These are phyloP conservation scores for Caranx ignobilis DNA, from an alignment of 2,113 vertebrate genomes.

Conservation along the genomic window DNA sequence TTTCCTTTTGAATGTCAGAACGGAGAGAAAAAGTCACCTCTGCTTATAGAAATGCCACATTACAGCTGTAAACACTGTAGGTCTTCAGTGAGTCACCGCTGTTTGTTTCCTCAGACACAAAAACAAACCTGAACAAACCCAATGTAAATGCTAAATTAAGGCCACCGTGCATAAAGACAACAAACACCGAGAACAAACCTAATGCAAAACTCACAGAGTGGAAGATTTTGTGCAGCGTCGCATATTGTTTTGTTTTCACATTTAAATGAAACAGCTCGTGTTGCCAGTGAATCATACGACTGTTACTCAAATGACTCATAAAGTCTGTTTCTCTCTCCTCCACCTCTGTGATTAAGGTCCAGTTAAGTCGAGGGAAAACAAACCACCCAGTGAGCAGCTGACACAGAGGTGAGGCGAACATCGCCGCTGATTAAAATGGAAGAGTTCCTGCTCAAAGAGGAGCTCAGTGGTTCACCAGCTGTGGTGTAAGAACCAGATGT, in stretches of 20 bases:
- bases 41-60: neutral
- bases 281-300: neutral
- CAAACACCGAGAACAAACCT: neutral
- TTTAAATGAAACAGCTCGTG: neutral
- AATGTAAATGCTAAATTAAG: neutral
- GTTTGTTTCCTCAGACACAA: slow-evolving; percentile 20
- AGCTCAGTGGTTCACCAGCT: neutral
- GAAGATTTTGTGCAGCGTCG: neutral
- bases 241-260: neutral
- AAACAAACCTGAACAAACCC: neutral
- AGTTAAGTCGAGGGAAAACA: neutral
- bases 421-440: neutral
- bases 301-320: no score
- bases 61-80: slow-evolving; percentile 19
- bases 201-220: neutral
- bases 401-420: neutral
- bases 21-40: slow-evolving; percentile 4
- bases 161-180: neutral
- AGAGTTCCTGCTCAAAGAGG: neutral
- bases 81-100: slow-evolving; percentile 2
- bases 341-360: neutral
- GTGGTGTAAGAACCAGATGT: no score
- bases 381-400: neutral
- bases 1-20: neutral
- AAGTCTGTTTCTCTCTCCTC: neutral